Conservation (phyloP, 2,888 invertebrate genomes). For the Erebia palarica region DNA sequence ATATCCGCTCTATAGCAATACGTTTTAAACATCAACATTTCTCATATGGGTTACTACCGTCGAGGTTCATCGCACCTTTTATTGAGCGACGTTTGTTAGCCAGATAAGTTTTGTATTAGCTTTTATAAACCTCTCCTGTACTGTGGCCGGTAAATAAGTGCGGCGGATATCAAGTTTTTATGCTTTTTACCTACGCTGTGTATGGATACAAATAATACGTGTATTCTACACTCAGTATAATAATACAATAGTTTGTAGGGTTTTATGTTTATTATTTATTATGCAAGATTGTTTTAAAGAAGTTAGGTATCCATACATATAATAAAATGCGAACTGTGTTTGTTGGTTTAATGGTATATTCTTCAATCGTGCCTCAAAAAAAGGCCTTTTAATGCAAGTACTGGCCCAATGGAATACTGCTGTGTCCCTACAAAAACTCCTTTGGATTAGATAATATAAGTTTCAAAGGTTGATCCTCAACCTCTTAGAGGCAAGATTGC, state of each 20-base stretch:
- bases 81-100: slow-evolving; percentile 78
- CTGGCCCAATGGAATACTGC: too few relatives aligned
- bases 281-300: too few relatives aligned
- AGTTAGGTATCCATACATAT: too few relatives aligned
- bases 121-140: slow-evolving; percentile 70
- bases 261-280: slow-evolving; percentile 4
- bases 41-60: slow-evolving; percentile 78
- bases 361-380: too few relatives aligned
- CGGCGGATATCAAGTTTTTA: slow-evolving; percentile 36
- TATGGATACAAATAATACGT: slow-evolving; percentile 9
- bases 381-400: too few relatives aligned
- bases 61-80: slow-evolving; percentile 77
- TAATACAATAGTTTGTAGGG: too few relatives aligned
- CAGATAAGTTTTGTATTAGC: slow-evolving; percentile 77
- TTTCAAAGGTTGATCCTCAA: too few relatives aligned
- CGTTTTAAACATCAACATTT: slow-evolving; percentile 62
- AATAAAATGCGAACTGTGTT: too few relatives aligned
- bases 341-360: too few relatives aligned
- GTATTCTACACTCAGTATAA: not conserved
- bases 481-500: too few relatives aligned
- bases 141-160: slow-evolving; percentile 49
- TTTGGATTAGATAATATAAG: too few relatives aligned
- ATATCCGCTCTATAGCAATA: slow-evolving; percentile 53
- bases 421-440: too few relatives aligned
- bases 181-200: slow-evolving; percentile 11